phyloP scores from a whole-genome alignment of 2,113 vertebrate genomes.

The Dasyurus viverrinus region DNA sequence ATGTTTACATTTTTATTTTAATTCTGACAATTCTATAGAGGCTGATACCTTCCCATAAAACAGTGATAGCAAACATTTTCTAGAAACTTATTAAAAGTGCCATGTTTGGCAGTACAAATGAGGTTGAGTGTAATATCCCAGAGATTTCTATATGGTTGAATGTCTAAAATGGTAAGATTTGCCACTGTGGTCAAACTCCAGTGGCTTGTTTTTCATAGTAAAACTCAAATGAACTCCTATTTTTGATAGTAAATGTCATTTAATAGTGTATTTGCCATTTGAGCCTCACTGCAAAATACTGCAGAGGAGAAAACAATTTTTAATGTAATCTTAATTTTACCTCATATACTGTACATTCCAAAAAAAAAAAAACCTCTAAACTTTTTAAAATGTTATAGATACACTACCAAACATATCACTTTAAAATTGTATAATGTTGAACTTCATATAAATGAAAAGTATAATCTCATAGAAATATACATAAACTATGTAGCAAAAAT shows the following conservation, averaged over 20 bases:
- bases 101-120: conserved; percentile 87
- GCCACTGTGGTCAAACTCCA: conserved; percentile 80
- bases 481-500: conserved; percentile 91
- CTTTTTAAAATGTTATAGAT: conserved; percentile 91
- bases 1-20: conserved; percentile 86
- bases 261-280: conserved; percentile 96
- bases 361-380: conserved; percentile 96
- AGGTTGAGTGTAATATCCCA: conserved; percentile 85
- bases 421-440: conserved; percentile 93
- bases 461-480: conserved; percentile 92
- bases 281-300: conserved; percentile 88
- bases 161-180: conserved; percentile 85
- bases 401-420: conserved; percentile 98
- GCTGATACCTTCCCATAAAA: conserved; percentile 78
- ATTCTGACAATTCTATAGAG: conserved; percentile 80
- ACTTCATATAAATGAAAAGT: conserved; percentile 87
- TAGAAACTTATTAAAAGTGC: conserved; percentile 86
- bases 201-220: conserved; percentile 89
- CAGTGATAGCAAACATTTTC: conserved; percentile 82
- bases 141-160: conserved; percentile 87
- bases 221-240: conserved; percentile 91
- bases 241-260: conserved; percentile 95
- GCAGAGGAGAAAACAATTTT: conserved; percentile 90
- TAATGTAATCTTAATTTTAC: conserved; percentile 99
- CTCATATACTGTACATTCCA: conserved; percentile 99